Percentiles rank a stretch among this genome's conserved stretches.
Conservation (phyloP, 30 jellyfish, hydroid and myxozoan genomes). For the Aurelia sp. region DNA sequence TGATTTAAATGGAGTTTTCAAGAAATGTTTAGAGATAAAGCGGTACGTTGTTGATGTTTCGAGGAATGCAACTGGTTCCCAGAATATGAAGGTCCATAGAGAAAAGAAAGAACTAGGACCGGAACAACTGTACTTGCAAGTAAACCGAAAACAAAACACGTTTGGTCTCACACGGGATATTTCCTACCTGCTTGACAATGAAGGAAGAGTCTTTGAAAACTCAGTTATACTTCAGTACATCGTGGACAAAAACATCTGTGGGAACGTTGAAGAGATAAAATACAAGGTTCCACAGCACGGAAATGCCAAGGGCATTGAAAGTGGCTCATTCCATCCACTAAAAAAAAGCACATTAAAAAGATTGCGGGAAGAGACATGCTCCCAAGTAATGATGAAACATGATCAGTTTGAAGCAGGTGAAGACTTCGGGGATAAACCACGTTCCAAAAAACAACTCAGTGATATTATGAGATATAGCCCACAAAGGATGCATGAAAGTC, state of each 20-base stretch:
- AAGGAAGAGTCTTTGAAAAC: not conserved
- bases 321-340: constrained; percentile 11
- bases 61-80: too few species aligned
- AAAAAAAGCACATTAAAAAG: constrained; percentile 14
- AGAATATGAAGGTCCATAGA: not conserved
- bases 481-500: not conserved
- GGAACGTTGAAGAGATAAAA: not conserved
- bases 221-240: not conserved
- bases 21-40: not conserved
- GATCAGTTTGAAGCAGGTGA: too few species aligned
- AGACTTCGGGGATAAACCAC: too few species aligned
- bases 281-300: constrained; percentile 24
- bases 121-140: not conserved
- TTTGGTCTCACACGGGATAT: constrained; percentile 6
- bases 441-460: too few species aligned
- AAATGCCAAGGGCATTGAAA: not conserved
- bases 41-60: not conserved
- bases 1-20: constrained; percentile 8
- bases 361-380: not conserved
- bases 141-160: not conserved
- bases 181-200: not conserved
- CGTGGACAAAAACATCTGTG: constrained; percentile 11
- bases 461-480: too few species aligned
- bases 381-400: not conserved
- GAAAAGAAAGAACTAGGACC: not conserved